Evolutionary conservation across 2,797 vertebrate species (phyloP), one percentile per base, ranked within the genome.

Genomic region (Micromesistius poutassou): DNA sequence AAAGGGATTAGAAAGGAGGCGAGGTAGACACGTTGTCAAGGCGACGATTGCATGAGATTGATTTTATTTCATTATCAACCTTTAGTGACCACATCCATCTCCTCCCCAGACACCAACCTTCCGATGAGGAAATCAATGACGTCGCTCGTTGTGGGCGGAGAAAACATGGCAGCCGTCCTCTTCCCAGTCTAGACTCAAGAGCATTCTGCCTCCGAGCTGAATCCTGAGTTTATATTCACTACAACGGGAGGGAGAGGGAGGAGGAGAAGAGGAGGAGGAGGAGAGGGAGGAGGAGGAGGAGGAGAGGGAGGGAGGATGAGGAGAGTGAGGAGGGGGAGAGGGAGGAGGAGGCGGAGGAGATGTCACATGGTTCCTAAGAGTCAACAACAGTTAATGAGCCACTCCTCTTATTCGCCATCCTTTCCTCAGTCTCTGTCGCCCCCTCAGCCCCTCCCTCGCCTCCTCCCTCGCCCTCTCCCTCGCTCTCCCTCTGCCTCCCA

Each of bases 331-430:
- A 12, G 7, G 55, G 1, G 55, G 22, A 22, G 7, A 22, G 9
- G n/a, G 55, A 25, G 16, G 42, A 19, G 22, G 4, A 2, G 30
- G 25, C 3, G 28, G 22, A 3, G n/a, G 62, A 2, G 62, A 12
- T 28, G 31, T 72, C 79, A 73, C 42, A 76, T 79, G 33, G 78
- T 76, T 83, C 72, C 72, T 80, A 38, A 42, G 79, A 84, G 76
- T 87, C 79, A 79, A 83, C 85, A 85, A 80, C 87, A 87, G 89
- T 84, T 89, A 78, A 84, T 87, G 87, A 85, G 76, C 80, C 71
- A 36, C 79, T 79, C 81, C 79, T 83, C 83, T 75, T 77, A 81
- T 62, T 80, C 77, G 66, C 72, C 71, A 42, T 50, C 55, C 78
- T 28, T 25, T 35, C 46, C 72, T 25, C 55, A 9, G n/a, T n/a